A percentile compares a stretch with the other conserved stretches of the same genome.
Conservation (phyloP, 2,113 vertebrate genomes). For the Empidonax alnorum region DNA sequence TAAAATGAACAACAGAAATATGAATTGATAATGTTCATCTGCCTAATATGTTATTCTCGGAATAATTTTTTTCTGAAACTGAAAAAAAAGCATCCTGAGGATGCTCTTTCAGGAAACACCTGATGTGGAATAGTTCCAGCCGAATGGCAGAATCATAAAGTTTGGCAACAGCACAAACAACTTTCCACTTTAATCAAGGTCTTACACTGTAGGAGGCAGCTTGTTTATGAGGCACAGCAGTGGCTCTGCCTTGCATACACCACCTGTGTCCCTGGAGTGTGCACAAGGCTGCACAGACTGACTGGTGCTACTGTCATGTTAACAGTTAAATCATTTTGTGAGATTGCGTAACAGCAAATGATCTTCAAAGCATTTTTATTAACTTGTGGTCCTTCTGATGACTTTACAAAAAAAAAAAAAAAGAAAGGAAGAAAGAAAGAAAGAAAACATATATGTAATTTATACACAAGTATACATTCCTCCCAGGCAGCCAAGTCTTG, state of each 20-base stretch:
- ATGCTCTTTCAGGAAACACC: slow-evolving; percentile 22
- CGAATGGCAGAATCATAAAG: not conserved
- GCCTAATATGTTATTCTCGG: not conserved
- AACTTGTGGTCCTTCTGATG: not conserved
- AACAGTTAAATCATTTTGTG: not conserved
- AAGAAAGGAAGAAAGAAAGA: not conserved
- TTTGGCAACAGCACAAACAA: not conserved
- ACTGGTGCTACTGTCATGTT: rapidly evolving
- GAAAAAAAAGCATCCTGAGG: not conserved
- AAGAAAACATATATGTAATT: not conserved
- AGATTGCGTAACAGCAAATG: not conserved
- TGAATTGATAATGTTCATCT: not conserved
- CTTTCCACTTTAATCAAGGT: not conserved
- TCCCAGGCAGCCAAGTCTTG: not conserved
- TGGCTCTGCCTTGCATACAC: rapidly evolving
- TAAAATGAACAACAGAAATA: not conserved
- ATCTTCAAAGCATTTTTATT: not conserved
- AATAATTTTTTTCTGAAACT: not conserved
- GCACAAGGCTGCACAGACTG: not conserved
- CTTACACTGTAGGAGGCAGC: not conserved
- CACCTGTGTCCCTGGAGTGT: rapidly evolving
- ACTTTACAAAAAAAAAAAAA: not conserved
- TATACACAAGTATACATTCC: not conserved
- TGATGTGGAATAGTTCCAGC: not conserved
- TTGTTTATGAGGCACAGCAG: not conserved